phyloP scores from a whole-genome alignment of 2,113 vertebrate species.

The Danio rerio region DNA sequence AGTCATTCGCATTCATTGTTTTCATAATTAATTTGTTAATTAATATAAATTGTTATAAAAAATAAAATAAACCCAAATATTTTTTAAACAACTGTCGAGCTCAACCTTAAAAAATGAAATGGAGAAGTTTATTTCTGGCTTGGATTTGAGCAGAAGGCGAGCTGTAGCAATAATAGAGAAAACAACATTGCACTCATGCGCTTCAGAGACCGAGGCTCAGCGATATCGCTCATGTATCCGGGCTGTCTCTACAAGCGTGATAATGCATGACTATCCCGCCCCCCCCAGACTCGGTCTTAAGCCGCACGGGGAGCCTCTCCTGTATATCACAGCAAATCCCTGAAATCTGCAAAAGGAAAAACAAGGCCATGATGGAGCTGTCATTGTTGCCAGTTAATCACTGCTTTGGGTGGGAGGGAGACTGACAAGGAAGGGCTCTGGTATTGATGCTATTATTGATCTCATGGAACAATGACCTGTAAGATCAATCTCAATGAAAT shows the following conservation, averaged over 20 bases:
- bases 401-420: slow-evolving; percentile 10
- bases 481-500: slow-evolving; percentile 43
- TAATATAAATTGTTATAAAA: no score
- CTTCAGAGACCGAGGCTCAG: slow-evolving; percentile 30
- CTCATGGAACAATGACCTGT: slow-evolving; percentile 20
- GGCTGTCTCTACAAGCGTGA: slow-evolving; percentile 37
- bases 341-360: slow-evolving; percentile 4
- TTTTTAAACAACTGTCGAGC: background rate
- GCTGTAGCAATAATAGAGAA: slow-evolving; percentile 6
- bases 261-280: slow-evolving; percentile 11
- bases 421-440: slow-evolving; percentile 13
- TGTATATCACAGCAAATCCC: slow-evolving; percentile 31
- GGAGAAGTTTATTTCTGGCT: background rate
- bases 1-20: no score
- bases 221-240: slow-evolving; percentile 14
- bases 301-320: slow-evolving; percentile 8
- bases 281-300: slow-evolving; percentile 3
- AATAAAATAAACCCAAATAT: no score
- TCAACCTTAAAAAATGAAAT: background rate
- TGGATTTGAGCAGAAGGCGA: slow-evolving; percentile 1
- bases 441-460: slow-evolving; percentile 35
- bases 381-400: slow-evolving; percentile 37
- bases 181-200: background rate
- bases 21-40: no score
- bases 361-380: slow-evolving; percentile 42